Evolutionary conservation across 2,888 invertebrate species (phyloP).

Genomic region (Apamea epomidion): DNA sequence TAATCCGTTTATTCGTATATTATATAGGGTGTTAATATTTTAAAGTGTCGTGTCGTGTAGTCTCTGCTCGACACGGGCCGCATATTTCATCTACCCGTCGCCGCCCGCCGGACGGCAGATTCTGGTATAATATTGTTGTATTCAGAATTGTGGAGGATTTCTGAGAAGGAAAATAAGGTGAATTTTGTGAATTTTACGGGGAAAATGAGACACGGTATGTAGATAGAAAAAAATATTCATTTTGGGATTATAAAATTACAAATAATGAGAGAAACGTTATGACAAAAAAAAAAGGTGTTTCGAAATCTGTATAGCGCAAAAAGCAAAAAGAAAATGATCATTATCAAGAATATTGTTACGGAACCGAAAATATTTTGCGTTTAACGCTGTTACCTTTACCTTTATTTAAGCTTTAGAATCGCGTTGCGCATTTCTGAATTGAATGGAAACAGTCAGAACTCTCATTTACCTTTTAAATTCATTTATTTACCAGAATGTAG

Average conservation of each 20-base stretch:
- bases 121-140: conserved; percentile 69
- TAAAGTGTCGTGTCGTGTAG: conserved; percentile 87
- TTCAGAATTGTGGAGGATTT: conserved; percentile 12
- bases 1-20: conserved; percentile 65
- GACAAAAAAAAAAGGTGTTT: background rate
- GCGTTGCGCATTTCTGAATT: too few relatives aligned
- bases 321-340: background rate
- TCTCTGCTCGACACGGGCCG: conserved; percentile 81
- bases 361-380: background rate
- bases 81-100: conserved; percentile 87
- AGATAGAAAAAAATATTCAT: too few relatives aligned
- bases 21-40: conserved; percentile 83
- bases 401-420: too few relatives aligned
- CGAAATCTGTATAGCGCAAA: too few relatives aligned
- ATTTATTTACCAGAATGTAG: too few relatives aligned
- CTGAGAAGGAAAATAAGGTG: background rate
- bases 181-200: background rate
- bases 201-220: too few relatives aligned
- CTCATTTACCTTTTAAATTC: background rate
- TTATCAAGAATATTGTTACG: background rate
- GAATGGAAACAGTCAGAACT: background rate
- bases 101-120: conserved; percentile 75
- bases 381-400: background rate
- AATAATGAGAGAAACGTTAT: background rate
- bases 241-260: background rate